Conservation (phyloP, 2,113 vertebrate genomes). For the Arvicanthis niloticus region DNA sequence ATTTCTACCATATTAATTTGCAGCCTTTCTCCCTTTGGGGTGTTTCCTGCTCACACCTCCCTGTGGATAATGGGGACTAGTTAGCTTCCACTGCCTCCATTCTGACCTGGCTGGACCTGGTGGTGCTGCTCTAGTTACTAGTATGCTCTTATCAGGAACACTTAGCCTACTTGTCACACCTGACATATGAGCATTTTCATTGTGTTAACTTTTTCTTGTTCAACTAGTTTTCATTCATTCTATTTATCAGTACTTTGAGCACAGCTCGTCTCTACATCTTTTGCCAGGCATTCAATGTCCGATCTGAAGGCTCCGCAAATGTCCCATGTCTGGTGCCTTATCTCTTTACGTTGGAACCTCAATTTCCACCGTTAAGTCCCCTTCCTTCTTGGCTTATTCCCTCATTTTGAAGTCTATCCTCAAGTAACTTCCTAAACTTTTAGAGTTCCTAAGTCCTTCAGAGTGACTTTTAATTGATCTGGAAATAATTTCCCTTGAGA, state of each 20-base stretch:
- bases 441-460: not conserved
- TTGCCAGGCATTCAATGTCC: not conserved
- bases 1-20: not conserved
- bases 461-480: constrained; percentile 2
- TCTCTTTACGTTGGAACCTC: not conserved
- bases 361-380: not conserved
- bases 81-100: not conserved
- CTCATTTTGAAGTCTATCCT: not conserved
- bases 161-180: fast-evolving
- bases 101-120: too few species aligned
- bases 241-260: not conserved
- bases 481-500: not conserved
- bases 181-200: too few species aligned
- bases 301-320: not conserved
- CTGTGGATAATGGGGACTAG: not conserved
- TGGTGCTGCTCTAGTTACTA: fast-evolving
- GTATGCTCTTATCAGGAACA: not conserved
- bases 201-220: not conserved
- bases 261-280: not conserved
- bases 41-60: not conserved
- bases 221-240: not conserved
- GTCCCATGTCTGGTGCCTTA: not conserved
- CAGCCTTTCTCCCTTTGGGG: not conserved
- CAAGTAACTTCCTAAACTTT: not conserved
- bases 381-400: not conserved